Evolutionary conservation across 2,888 invertebrate species (phyloP), one percentile per base, ranked within the genome.

Genomic region (Bellardia bayeri): DNA sequence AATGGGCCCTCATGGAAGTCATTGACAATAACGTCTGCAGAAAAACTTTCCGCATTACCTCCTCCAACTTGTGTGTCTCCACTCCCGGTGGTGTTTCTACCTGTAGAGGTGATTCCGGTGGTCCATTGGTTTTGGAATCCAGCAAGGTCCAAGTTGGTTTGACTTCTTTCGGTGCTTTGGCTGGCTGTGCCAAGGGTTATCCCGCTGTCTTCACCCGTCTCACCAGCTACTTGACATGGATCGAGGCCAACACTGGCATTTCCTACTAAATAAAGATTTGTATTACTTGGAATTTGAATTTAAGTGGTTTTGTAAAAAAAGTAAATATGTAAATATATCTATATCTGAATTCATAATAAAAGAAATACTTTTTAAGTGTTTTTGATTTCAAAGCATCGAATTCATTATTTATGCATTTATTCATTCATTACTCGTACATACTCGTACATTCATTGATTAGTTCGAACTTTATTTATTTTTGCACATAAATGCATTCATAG

Each of bases 41-140:
- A 3, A 0, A 0, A 0, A 88, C 87, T 71, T 92, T 90, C 75
- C 90, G 91, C 1, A 11, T 78, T 51, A 40, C 79, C 63, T 0
- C 58, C 4, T 88, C 58, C 2, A 90, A 90, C 68, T 90, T 93
- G 81, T 92, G 93, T 86, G 89, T 90, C 61, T 82, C 89, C 30
- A 92, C 92, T 1, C 88, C 91, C 82, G 88, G 87, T 68, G 81
- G 81, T 40, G 71, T 79, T 6, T 91, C 92, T 54, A 90, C 90
- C 45, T 92, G 92, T 89, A 89, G 89, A 23, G 92, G 93, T 13
- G 92, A 93, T 86, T 92, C 92, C 7, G 93, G 93, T 30, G 93
- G 91, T 71, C 92, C 93, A 76, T 87, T 93, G 87, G 91, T 89
- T 13, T 79, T 89, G 54, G 13, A 6, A 9, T 72, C 56, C 78